These are phyloP conservation scores for Luperina testacea DNA, from an alignment of 2,888 invertebrate genomes.

Conservation along the genomic window DNA sequence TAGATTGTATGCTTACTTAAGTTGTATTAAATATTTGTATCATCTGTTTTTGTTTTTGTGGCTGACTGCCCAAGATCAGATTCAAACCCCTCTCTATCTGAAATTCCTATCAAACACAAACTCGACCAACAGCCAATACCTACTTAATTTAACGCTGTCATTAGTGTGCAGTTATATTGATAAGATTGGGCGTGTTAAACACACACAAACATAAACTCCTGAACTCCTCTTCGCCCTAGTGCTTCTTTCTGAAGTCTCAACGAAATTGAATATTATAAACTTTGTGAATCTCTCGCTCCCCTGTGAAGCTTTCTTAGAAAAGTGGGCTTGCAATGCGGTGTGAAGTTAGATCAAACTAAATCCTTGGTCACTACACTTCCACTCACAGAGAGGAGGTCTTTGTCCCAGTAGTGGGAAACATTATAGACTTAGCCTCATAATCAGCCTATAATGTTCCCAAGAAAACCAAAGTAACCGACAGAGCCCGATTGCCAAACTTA, in stretches of 20 bases:
- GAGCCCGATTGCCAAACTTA: too few species aligned
- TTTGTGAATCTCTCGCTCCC: background rate
- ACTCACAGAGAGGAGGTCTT: background rate
- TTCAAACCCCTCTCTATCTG: too few species aligned
- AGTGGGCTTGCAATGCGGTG: background rate
- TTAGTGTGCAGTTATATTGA: background rate
- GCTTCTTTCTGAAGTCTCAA: background rate
- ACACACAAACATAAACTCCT: background rate
- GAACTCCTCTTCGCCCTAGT: background rate
- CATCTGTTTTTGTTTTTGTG: conserved; percentile 32
- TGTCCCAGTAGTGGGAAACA: background rate
- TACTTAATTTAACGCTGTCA: background rate
- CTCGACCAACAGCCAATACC: background rate
- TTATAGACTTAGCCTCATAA: background rate
- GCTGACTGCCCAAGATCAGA: background rate
- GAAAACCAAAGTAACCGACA: too few species aligned
- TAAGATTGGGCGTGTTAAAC: background rate
- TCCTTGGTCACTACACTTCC: background rate
- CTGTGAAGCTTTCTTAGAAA: background rate
- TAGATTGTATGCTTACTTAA: conserved; percentile 56
- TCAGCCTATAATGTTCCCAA: too few species aligned
- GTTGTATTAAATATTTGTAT: conserved; percentile 60
- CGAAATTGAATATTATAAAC: background rate
- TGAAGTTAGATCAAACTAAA: too few species aligned
- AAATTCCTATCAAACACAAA: background rate